Evolutionary conservation across 2,888 invertebrate species (phyloP), one percentile per base, ranked within the genome.

Genomic region (Aphidius colemani): DNA sequence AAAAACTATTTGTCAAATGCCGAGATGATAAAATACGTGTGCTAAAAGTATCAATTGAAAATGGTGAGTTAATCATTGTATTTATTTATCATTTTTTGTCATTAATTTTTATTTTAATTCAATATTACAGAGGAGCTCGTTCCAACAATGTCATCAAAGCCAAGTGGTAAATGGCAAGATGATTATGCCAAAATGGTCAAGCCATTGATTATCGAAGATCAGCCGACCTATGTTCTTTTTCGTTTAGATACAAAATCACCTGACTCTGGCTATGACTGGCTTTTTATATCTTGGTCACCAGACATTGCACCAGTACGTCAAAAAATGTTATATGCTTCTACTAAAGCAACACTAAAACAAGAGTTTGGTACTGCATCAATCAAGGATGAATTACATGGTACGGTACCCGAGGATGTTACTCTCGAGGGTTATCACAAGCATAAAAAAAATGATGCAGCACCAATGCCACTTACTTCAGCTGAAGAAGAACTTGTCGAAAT

Each of bases 321-420:
- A 77, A 99, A 99, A 84, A 98, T 99, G 98, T 85, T 99, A 61
- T 97, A 97, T 76, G 98, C 98, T 0, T 97, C 96, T 0, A 98
- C 98, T 0, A 95, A 97, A 83, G 95, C 98, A 1, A 99, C 98
- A 0, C 85, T 99, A 41, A 99, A 98, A 81, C 91, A 91, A 76
- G 96, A 98, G 82, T 99, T 99, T 83, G 98, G 98, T 1, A 91
- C 94, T 6, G 91, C 94, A 0, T 93, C 94, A 75, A 96, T 99
- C 65, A 93, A 93, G 75, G 95, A 97, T 81, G 99, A 99, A 84
- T 84, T 96, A 74, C 97, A 97, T 84, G 96, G 94, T 40, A 96
- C 96, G 10, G 84, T 84, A 1, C 80, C 93, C 87, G 90, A 90
- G 68, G 98, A 98, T 79, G 88, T 95, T 1, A 89, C 89, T 7